Evolutionary conservation across 2,888 invertebrate genomes (phyloP), one percentile per base, ranked within the genome.

Genomic region (Leucophenga montana): DNA sequence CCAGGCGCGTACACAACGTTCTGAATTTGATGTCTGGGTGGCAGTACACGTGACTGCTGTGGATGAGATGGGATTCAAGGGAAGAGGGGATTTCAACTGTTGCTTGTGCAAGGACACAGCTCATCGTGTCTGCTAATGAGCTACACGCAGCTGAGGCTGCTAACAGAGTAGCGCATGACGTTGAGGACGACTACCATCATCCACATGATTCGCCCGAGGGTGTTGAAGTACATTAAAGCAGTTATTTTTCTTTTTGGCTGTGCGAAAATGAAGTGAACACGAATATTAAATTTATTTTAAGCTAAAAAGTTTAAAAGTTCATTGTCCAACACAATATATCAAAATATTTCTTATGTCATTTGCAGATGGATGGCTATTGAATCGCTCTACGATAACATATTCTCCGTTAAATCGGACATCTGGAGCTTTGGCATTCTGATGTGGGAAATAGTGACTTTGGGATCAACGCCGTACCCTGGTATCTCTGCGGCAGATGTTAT

Each of bases 341-440:
- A 39, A 39, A 39, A 39, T 39, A 11, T 39, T 39, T 39, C 39
- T 16, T 8, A 44, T 46, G 22, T 5, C 27, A 1, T 65, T 61
- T n/a, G 1, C 86, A 92, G 97, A 87, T 98, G 98, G 98, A 97
- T 98, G 97, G 96, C 97, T 0, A 96, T 97, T 0, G 98, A 98
- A 85, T 96, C 97, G 1, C 91, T 98, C 1, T 96, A 95, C 87
- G 97, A 98, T 86, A 97, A 97, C 85, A 93, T 97, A 85, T 98
- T 97, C 89, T 96, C 97, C 13, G 93, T 95, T 1, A 97, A 97
- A 88, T 96, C 97, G 1, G 98, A 98, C 87, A 95, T 97, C 57
- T 98, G 97, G 97, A 97, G 97, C 80, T 98, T 97, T 83, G 97
- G 97, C 0, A 94, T 98, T 14, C 91, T 98, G 11, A 92, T 97